Evolutionary conservation across 1,140 invertebrate species (phyloP).

Genomic region (Lepidurus arcticus): DNA sequence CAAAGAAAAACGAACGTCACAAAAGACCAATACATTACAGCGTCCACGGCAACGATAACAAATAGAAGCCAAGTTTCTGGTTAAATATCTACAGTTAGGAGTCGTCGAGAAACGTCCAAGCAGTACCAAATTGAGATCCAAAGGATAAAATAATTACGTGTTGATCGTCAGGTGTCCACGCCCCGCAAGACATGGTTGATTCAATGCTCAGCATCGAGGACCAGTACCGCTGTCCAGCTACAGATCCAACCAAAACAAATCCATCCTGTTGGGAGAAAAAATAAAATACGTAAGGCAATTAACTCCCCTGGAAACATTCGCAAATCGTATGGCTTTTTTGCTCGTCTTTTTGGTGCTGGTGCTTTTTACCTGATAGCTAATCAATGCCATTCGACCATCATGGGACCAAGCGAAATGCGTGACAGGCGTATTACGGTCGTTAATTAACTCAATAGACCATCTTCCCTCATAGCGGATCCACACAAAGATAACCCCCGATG

Average conservation of each 20-base stretch:
- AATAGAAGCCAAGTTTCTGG: neutral
- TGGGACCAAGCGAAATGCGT: constrained; percentile 96
- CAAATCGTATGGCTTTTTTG: neutral
- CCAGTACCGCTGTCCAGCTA: constrained; percentile 96
- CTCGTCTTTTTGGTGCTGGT: neutral
- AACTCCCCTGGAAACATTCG: neutral
- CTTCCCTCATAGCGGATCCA: constrained; percentile 99
- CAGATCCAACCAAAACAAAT: constrained; percentile 91
- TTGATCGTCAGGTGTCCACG: constrained; percentile 96
- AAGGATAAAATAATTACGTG: constrained; percentile 53
- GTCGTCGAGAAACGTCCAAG: no score
- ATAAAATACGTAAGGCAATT: neutral
- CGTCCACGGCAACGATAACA: neutral
- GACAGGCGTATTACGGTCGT: constrained; percentile 88
- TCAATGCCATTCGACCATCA: constrained; percentile 94
- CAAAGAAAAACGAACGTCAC: neutral
- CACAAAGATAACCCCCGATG: constrained; percentile 95
- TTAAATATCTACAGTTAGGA: neutral
- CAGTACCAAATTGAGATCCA: neutral
- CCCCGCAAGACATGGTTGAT: constrained; percentile 87
- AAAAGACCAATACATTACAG: neutral
- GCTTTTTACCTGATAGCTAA: constrained; percentile 79
- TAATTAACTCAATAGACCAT: constrained; percentile 98
- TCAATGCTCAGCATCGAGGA: constrained; percentile 93
- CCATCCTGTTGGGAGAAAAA: constrained; percentile 62